Percentiles rank a stretch among this genome's conserved stretches.
Evolutionary conservation across 2,797 vertebrate species (phyloP).

Genomic region (Erithacus rubecula): DNA sequence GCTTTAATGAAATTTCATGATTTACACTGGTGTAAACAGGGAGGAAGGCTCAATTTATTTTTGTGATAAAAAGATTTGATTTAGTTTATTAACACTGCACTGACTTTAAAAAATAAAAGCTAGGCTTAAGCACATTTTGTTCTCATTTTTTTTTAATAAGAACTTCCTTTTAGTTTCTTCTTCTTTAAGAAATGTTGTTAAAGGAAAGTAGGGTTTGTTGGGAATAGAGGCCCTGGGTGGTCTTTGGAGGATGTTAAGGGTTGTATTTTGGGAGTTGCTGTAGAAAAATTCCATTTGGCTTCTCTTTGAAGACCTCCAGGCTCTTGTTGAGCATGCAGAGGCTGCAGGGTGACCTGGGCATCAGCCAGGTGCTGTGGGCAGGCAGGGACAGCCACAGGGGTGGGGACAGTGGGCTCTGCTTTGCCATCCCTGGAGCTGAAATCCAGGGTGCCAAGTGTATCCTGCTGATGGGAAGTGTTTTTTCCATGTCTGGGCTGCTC

Average conservation of each 20-base stretch:
- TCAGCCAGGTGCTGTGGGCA: not conserved
- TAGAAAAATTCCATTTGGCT: not conserved
- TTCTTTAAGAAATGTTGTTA: not conserved
- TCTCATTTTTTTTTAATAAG: not conserved
- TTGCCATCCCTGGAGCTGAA: fast-evolving
- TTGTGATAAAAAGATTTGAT: not conserved
- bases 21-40: not conserved
- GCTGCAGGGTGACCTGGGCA: not conserved
- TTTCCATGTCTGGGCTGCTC: not conserved
- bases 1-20: not conserved
- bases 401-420: not conserved
- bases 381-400: fast-evolving
- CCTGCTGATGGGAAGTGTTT: not conserved
- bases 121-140: not conserved
- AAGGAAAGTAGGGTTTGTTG: not conserved
- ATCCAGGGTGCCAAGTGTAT: not conserved
- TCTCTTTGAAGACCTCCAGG: not conserved
- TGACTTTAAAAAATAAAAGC: not conserved
- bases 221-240: not conserved
- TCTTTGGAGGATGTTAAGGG: not conserved
- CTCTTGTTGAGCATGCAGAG: fast-evolving
- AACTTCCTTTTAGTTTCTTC: not conserved
- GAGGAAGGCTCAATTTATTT: not conserved
- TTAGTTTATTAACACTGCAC: not conserved
- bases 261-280: not conserved